These are phyloP conservation scores for Trissolcus basalis DNA, from an alignment of 1,140 invertebrate genomes.

Conservation along the genomic window DNA sequence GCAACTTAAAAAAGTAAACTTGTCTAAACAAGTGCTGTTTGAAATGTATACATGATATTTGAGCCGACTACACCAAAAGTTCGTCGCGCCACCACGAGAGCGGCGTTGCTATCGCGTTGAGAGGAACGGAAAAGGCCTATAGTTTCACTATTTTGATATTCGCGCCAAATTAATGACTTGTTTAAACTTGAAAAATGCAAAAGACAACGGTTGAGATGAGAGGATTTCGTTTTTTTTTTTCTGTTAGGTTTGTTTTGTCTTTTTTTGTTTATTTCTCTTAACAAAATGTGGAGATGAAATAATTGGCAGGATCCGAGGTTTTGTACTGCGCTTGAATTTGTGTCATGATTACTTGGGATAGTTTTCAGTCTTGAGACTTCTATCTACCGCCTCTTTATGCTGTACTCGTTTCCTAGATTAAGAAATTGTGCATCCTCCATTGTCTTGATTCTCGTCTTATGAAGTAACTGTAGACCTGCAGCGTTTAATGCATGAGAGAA, in stretches of 20 bases:
- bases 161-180: too few species aligned
- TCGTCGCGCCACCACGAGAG: too few species aligned
- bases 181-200: too few species aligned
- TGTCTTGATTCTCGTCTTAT: slow-evolving; percentile 25
- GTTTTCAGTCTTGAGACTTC: slow-evolving; percentile 47
- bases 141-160: too few species aligned
- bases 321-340: slow-evolving; percentile 36
- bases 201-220: too few species aligned
- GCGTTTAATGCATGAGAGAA: slow-evolving; percentile 24
- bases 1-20: too few species aligned
- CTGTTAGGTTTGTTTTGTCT: not conserved
- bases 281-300: not conserved
- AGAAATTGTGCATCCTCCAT: slow-evolving; percentile 46
- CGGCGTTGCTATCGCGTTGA: too few species aligned
- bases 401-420: slow-evolving; percentile 53
- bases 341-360: slow-evolving; percentile 41
- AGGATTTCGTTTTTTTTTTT: not conserved
- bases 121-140: too few species aligned
- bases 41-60: too few species aligned
- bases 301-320: slow-evolving; percentile 18
- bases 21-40: too few species aligned
- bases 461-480: slow-evolving; percentile 26
- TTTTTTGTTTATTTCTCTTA: too few species aligned
- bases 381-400: slow-evolving; percentile 39
- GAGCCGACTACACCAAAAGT: too few species aligned